Evolutionary conservation across 2,113 vertebrate species (phyloP).

Genomic region (rat (Rattus norvegicus)): DNA sequence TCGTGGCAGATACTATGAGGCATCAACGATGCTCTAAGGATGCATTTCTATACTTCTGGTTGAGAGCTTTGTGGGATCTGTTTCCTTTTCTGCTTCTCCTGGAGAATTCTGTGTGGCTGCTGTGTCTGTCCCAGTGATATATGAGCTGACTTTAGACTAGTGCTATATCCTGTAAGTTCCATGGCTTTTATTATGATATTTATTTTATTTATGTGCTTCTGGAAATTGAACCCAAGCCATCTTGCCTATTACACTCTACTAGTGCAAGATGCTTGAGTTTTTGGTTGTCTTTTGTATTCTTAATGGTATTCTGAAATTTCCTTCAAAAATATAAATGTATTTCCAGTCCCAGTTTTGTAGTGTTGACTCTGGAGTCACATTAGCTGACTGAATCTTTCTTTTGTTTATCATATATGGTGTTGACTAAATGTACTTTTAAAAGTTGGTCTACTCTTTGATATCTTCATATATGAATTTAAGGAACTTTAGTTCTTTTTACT

Average conservation of each 20-base stretch:
- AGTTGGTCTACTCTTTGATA: background rate
- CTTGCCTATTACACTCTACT: background rate
- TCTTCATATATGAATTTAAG: background rate
- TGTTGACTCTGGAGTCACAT: background rate
- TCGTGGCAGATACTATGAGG: background rate
- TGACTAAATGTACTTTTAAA: background rate
- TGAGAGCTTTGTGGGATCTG: background rate
- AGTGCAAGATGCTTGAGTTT: background rate
- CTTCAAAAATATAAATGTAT: background rate
- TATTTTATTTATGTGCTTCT: background rate
- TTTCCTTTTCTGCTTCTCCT: constrained; percentile 5
- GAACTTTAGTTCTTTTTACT: background rate
- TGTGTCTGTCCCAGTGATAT: background rate
- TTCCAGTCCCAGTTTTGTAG: background rate
- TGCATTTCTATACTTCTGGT: background rate
- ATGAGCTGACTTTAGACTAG: background rate
- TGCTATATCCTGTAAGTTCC: background rate
- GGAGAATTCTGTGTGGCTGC: background rate
- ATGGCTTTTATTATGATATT: background rate
- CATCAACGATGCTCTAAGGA: background rate
- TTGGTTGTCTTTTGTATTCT: constrained; percentile 3
- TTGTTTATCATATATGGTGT: background rate
- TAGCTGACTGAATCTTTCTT: background rate
- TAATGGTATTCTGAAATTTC: background rate
- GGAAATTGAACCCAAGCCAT: background rate